Base-by-base conservation (phyloP, 2,888 invertebrate species). In the Philereme vetulata region DNA sequence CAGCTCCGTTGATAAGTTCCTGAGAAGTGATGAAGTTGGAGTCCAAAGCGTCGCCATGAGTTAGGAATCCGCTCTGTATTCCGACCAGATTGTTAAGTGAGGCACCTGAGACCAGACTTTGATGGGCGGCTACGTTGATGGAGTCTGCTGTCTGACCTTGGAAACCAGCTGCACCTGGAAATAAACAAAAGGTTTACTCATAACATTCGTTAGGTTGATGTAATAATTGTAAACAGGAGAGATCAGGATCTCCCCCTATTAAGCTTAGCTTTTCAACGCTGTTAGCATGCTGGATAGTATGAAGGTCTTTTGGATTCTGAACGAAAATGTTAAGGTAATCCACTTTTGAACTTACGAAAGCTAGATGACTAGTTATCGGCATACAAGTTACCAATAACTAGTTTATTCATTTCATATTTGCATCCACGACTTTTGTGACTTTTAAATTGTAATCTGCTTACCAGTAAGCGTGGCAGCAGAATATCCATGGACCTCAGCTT, bases 111-210 rank as follows among this genome's bases (percentile, higher is more conserved):
- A 83, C 77, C 5, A 93, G 75, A 58, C 92, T 92, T 59, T 91
- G 86, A 67, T 93, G 92, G 47, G 84, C 93, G 0, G 92, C 93
- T 1, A 93, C 81, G 73, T 93, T 93, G 10, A 93, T 80, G 0
- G 89, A 79, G 51, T 92, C 88, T 0, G 91, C 92, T 34, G 92
- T 90, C 66, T 90, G 85, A 1, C 93, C 93, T 63, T 86, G 82
- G 76, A 85, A 93, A 4, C 92, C 91, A 40, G 85, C 81, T 55
- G 90, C 88, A 55, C 92, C 92, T 92, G 79, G 7, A 38, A 38
- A 8, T 3, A 38, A 3, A 38, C 38, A 38, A 21, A 1, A 21
- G 21, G 21, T 21, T 21, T 21, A 21, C 21, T 21, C 2, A 21
- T 21, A 21, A 21, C 21, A 21, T 21, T 21, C 21, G 21, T 21